Conservation (phyloP, 2,797 vertebrate species). For the Lutjanus campechanus region DNA sequence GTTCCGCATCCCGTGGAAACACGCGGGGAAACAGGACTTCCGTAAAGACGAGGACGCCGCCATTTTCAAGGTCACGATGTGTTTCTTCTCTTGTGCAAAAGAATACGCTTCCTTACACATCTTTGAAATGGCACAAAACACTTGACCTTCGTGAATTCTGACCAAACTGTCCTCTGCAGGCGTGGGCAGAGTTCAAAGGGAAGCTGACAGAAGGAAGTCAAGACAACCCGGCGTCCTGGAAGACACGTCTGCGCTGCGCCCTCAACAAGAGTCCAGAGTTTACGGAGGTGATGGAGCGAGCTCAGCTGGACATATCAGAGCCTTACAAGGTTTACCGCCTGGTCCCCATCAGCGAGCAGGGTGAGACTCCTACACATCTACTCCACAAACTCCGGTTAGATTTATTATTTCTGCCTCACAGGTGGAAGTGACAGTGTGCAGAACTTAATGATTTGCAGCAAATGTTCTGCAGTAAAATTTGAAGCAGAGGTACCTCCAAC, state of each 20-base stretch:
- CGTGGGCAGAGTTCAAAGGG: constrained; percentile 91
- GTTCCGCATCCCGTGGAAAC: constrained; percentile 96
- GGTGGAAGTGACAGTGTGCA: no score
- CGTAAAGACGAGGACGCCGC: constrained; percentile 91
- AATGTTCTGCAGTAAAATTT: not conserved
- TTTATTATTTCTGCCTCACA: no score
- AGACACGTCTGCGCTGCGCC: constrained; percentile 93
- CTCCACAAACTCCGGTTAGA: no score
- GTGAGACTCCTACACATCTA: constrained; percentile 50
- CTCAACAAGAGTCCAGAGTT: constrained; percentile 94
- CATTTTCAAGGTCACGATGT: constrained; percentile 88
- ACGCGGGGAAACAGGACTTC: constrained; percentile 94
- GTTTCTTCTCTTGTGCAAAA: not conserved
- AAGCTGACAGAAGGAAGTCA: constrained; percentile 79
- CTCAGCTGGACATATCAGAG: constrained; percentile 91
- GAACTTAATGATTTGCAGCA: not conserved
- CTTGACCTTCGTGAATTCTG: not conserved
- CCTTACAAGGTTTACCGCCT: constrained; percentile 95
- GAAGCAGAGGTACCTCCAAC: not conserved
- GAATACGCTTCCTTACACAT: no score
- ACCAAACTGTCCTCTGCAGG: constrained; percentile 72
- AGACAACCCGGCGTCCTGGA: constrained; percentile 89
- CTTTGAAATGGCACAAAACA: no score
- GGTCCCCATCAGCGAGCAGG: constrained; percentile 86
- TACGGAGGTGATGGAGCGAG: constrained; percentile 84